Percentiles rank a stretch among this genome's conserved stretches.
phyloP scores from a whole-genome alignment of 1,140 invertebrate genomes.

The fruit fly (Drosophila melanogaster) region DNA sequence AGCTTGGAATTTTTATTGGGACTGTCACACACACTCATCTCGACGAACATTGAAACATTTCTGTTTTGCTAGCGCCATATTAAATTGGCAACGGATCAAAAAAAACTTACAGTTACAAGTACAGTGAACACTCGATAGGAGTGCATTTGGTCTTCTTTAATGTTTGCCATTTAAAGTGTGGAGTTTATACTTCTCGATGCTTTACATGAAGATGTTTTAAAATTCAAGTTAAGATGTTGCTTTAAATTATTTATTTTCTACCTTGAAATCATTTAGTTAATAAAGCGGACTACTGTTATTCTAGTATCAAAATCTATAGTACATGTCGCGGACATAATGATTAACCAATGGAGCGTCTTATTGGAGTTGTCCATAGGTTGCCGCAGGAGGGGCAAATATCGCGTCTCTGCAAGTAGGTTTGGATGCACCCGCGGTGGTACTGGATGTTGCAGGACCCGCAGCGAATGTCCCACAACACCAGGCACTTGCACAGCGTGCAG shows the following conservation, averaged over 20 bases:
- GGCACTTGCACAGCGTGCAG: slow-evolving; percentile 59
- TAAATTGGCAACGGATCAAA: not conserved
- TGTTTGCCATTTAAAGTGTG: not conserved
- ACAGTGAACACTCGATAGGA: not conserved
- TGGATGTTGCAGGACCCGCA: slow-evolving; percentile 52
- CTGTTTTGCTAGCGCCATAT: slow-evolving; percentile 27
- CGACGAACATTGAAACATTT: slow-evolving; percentile 28
- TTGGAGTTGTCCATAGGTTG: slow-evolving; percentile 48
- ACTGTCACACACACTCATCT: slow-evolving; percentile 67
- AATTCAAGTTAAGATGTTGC: too few relatives aligned
- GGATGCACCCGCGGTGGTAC: slow-evolving; percentile 63
- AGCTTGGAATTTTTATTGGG: slow-evolving; percentile 44
- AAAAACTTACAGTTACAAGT: slow-evolving; percentile 24
- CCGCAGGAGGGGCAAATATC: slow-evolving; percentile 62
- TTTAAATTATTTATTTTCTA: not conserved
- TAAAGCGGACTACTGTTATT: not conserved
- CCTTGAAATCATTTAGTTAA: not conserved
- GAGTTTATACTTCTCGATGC: not conserved
- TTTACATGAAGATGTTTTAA: too few relatives aligned
- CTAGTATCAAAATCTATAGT: not conserved
- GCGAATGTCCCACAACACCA: slow-evolving; percentile 67
- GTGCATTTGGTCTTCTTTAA: not conserved
- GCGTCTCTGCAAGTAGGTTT: slow-evolving; percentile 58
- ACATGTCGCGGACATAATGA: not conserved
- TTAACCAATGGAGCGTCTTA: slow-evolving; percentile 21